Percentiles rank a stretch among this genome's conserved stretches.
Evolutionary conservation across 2,113 vertebrate species (phyloP).

Genomic region (Gallinago paraguaiae): DNA sequence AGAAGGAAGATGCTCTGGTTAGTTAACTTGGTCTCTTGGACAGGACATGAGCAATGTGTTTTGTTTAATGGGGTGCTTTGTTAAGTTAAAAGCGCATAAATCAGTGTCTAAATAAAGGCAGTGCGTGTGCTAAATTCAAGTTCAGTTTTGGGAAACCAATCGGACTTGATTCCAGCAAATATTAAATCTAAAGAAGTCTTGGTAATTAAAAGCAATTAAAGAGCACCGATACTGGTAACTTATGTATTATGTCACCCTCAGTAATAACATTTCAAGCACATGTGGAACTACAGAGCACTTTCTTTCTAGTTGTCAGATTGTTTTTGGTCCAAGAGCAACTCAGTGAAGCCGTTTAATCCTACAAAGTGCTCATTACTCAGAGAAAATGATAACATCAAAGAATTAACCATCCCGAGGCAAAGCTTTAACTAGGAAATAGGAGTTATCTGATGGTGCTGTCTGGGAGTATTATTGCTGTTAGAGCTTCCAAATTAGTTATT

Average conservation of each 20-base stretch:
- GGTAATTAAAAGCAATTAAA: constrained; percentile 22
- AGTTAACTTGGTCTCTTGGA: constrained; percentile 8
- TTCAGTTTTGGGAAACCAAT: constrained; percentile 21
- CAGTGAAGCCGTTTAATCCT: constrained; percentile 51
- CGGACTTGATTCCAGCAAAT: constrained; percentile 48
- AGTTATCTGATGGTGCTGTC: constrained; percentile 20
- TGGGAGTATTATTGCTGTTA: constrained; percentile 24
- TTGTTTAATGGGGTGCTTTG: constrained; percentile 47
- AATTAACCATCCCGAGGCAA: constrained; percentile 47
- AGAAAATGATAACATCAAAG: constrained; percentile 63
- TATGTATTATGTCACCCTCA: constrained; percentile 15
- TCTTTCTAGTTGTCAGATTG: constrained; percentile 27
- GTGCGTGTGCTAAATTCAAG: not conserved
- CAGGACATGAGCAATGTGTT: not conserved
- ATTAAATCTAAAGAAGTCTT: not conserved
- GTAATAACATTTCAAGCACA: constrained; percentile 9
- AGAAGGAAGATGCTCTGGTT: not conserved
- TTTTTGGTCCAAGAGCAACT: constrained; percentile 49
- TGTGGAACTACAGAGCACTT: constrained; percentile 40
- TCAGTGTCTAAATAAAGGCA: constrained; percentile 10
- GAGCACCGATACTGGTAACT: not conserved
- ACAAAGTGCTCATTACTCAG: constrained; percentile 59
- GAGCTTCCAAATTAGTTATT: constrained; percentile 41
- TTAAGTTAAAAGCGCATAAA: constrained; percentile 54
- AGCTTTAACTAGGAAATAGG: not conserved